These are phyloP conservation scores for Lucinisca nassula DNA, from an alignment of 2,888 invertebrate genomes.

Conservation along the genomic window DNA sequence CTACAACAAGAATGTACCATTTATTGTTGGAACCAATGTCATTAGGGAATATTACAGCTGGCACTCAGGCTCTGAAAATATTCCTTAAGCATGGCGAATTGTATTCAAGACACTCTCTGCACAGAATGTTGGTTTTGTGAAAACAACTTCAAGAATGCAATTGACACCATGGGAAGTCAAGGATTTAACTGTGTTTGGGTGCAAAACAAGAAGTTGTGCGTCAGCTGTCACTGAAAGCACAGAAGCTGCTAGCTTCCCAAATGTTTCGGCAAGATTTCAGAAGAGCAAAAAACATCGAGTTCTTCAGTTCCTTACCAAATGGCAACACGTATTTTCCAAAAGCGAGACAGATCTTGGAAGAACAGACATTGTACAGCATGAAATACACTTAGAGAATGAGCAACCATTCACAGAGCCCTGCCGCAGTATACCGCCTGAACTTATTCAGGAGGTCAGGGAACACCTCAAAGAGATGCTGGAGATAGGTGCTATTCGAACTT, in stretches of 20 bases:
- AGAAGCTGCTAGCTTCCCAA: background rate
- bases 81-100: background rate
- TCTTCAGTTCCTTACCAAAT: no score
- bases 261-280: background rate
- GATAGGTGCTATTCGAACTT: no score
- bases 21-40: conserved; percentile 1
- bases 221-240: background rate
- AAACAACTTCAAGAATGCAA: background rate
- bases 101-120: background rate
- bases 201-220: background rate
- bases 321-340: no score
- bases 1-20: no score
- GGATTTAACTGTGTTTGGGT: background rate
- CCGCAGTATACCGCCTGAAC: background rate
- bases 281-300: background rate
- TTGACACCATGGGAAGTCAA: background rate
- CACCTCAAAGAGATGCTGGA: no score
- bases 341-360: no score
- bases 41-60: background rate
- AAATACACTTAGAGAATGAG: background rate
- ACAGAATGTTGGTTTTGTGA: no score
- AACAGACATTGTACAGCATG: no score
- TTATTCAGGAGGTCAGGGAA: no score
- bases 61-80: background rate
- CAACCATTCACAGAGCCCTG: background rate